Conservation (phyloP, 2,113 vertebrate species). For the Meleagris gallopavo region DNA sequence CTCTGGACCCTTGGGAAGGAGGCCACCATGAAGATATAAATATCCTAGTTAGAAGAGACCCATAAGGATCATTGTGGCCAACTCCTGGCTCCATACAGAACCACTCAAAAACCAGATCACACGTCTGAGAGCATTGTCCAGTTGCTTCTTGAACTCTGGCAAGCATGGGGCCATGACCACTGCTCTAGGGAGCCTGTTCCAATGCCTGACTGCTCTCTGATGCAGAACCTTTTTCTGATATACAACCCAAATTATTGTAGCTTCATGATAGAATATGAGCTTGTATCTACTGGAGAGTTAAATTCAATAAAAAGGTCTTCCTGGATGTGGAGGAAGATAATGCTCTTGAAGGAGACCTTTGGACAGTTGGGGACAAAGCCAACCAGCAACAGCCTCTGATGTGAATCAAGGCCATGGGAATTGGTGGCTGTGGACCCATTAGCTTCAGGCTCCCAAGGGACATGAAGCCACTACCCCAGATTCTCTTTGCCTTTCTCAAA, state of each 20-base stretch:
- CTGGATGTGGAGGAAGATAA: not conserved
- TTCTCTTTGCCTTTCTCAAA: accelerated
- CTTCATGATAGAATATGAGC: too few relatives aligned
- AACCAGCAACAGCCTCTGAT: not conserved
- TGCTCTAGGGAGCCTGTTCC: too few relatives aligned
- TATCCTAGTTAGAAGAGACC: too few relatives aligned
- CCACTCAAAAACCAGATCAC: too few relatives aligned
- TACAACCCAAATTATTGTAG: too few relatives aligned
- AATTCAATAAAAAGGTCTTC: not conserved
- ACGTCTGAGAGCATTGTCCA: too few relatives aligned
- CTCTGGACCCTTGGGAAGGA: not conserved
- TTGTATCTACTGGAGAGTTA: not conserved
- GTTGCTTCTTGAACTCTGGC: too few relatives aligned
- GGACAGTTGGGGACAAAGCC: not conserved
- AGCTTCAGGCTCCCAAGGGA: not conserved
- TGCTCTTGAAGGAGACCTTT: not conserved
- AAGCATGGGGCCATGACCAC: too few relatives aligned
- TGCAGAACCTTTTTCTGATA: too few relatives aligned
- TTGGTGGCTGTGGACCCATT: not conserved
- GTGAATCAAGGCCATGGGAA: not conserved
- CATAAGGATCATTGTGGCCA: too few relatives aligned
- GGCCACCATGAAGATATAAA: not conserved
- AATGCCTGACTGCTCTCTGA: too few relatives aligned
- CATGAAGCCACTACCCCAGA: not conserved
- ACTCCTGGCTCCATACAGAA: too few relatives aligned